phyloP scores from a whole-genome alignment of 2,797 vertebrate genomes.

The Pyrocephalus nanus region DNA sequence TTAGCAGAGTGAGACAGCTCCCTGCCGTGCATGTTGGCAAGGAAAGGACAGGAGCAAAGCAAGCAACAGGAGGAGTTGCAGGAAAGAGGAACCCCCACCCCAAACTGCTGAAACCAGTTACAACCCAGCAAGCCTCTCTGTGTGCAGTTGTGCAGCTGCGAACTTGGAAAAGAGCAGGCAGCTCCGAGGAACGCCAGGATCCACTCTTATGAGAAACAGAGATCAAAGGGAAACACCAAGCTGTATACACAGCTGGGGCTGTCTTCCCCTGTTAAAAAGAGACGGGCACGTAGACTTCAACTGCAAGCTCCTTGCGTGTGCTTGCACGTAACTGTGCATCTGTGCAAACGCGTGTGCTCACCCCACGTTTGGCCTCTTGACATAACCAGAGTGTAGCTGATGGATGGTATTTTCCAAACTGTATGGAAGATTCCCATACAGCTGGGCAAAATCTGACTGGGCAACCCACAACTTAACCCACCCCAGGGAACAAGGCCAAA shows the following conservation, averaged over 20 bases:
- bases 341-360: neutral
- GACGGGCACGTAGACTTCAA: neutral
- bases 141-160: slow-evolving; percentile 6
- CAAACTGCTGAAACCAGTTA: neutral
- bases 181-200: neutral
- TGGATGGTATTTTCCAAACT: neutral
- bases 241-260: slow-evolving; percentile 58
- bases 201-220: slow-evolving; percentile 1
- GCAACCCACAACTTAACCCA: neutral
- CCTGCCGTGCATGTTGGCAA: neutral
- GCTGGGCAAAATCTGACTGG: neutral
- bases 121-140: neutral
- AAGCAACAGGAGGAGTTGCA: neutral
- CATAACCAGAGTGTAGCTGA: neutral
- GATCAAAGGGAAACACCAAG: slow-evolving; percentile 46
- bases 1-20: neutral
- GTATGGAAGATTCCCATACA: neutral
- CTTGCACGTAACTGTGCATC: slow-evolving; percentile 12
- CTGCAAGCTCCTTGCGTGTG: slow-evolving; percentile 22
- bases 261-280: slow-evolving; percentile 18
- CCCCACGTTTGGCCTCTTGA: neutral
- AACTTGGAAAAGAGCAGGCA: neutral
- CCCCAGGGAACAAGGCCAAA: neutral
- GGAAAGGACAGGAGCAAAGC: neutral
- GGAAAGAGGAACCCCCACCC: neutral